These are phyloP conservation scores for Tragulus kanchil DNA, from an alignment of 2,113 vertebrate species.

Conservation along the genomic window DNA sequence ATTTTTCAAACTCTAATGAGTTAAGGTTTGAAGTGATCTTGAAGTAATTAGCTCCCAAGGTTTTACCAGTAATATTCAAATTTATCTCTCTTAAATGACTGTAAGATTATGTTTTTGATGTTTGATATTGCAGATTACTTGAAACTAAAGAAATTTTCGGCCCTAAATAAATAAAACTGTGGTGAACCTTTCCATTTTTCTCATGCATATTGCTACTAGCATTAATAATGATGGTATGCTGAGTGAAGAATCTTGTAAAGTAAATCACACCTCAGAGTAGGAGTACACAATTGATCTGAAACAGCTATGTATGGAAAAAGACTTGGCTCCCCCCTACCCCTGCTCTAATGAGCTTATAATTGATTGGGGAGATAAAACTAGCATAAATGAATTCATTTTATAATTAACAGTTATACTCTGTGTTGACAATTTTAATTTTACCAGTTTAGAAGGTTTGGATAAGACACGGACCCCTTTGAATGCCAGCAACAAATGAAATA, in stretches of 20 bases:
- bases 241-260: conserved; percentile 55
- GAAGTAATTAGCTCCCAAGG: conserved; percentile 73
- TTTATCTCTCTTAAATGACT: conserved; percentile 67
- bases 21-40: conserved; percentile 79
- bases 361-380: neutral
- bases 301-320: conserved; percentile 42
- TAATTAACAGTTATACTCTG: conserved; percentile 60
- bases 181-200: conserved; percentile 29
- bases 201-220: conserved; percentile 57
- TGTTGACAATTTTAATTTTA: conserved; percentile 12
- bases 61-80: conserved; percentile 77
- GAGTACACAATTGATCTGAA: conserved; percentile 58
- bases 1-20: conserved; percentile 75
- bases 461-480: conserved; percentile 1
- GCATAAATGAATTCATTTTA: conserved; percentile 58
- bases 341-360: conserved; percentile 60
- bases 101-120: conserved; percentile 69
- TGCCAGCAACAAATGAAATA: conserved; percentile 21
- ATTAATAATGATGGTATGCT: conserved; percentile 61
- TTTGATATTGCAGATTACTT: conserved; percentile 48
- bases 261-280: conserved; percentile 51
- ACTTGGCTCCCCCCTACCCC: neutral
- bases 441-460: conserved; percentile 5
- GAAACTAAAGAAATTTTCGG: conserved; percentile 61
- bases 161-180: conserved; percentile 68